phyloP scores from a whole-genome alignment of 2,888 invertebrate species.

The Xestia rhomboidea region DNA sequence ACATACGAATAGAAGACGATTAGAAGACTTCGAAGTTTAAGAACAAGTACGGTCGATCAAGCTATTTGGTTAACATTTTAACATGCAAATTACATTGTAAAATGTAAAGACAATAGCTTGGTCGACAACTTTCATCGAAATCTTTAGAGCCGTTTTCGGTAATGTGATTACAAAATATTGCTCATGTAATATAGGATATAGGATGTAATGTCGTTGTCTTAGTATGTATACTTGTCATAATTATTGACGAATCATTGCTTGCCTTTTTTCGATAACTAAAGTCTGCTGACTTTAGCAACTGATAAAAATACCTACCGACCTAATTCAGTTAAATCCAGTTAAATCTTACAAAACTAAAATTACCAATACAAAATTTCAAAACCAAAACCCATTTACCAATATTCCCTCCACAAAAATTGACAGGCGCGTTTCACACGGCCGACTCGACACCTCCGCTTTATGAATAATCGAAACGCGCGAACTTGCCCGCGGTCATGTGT shows the following conservation, averaged over 20 bases:
- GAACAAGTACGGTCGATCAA: too few species aligned
- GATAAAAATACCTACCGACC: neutral
- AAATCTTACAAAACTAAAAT: neutral
- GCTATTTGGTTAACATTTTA: too few species aligned
- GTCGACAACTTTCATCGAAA: too few species aligned
- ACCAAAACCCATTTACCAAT: slow-evolving; percentile 39
- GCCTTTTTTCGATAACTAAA: neutral
- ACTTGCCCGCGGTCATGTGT: slow-evolving; percentile 75
- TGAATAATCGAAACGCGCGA: slow-evolving; percentile 81
- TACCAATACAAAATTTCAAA: neutral
- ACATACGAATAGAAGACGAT: too few species aligned
- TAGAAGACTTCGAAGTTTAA: too few species aligned
- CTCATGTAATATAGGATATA: too few species aligned
- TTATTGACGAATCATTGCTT: neutral
- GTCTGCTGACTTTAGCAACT: too few species aligned
- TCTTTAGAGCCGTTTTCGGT: too few species aligned
- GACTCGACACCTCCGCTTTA: slow-evolving; percentile 77
- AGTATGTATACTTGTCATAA: neutral
- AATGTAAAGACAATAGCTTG: too few species aligned
- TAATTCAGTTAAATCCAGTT: neutral
- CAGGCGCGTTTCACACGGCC: slow-evolving; percentile 61
- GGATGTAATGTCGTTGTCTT: neutral
- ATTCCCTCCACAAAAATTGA: slow-evolving; percentile 53
- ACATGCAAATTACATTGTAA: too few species aligned
- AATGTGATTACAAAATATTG: too few species aligned